Percentiles rank a stretch among this genome's conserved stretches.
phyloP scores from a whole-genome alignment of 92 coral and sea anemone species.

The Nematostella vectensis region DNA sequence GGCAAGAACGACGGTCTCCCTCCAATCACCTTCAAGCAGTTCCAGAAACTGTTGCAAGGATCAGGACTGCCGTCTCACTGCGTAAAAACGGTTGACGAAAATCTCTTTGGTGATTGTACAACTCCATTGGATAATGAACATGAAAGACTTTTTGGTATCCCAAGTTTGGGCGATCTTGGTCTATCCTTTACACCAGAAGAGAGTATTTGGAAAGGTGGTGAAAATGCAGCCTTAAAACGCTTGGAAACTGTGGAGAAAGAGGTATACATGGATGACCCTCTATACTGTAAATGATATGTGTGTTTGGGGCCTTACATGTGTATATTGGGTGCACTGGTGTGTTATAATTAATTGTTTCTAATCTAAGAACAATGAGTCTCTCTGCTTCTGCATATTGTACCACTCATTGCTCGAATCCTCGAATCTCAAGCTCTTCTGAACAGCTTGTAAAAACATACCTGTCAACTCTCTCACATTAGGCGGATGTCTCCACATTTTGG shows the following conservation, averaged over 20 bases:
- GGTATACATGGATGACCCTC: conserved; percentile 20
- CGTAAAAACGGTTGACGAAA: conserved; percentile 46
- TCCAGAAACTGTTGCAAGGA: conserved; percentile 31
- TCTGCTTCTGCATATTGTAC: too few relatives aligned
- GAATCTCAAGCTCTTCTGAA: too few relatives aligned
- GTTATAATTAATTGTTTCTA: too few relatives aligned
- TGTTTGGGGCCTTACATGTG: background rate
- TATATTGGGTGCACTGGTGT: too few relatives aligned
- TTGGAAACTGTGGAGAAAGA: conserved; percentile 27
- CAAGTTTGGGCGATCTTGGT: conserved; percentile 45
- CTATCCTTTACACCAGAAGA: conserved; percentile 16
- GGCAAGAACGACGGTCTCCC: conserved; percentile 42
- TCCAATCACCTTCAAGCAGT: conserved; percentile 62
- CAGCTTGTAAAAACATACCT: too few relatives aligned
- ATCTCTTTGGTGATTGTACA: conserved; percentile 47
- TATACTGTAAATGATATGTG: too few relatives aligned
- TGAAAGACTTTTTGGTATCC: conserved; percentile 43
- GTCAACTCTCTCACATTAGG: too few relatives aligned
- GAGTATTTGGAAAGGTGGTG: conserved; percentile 66
- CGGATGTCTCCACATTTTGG: too few relatives aligned
- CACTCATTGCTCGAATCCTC: too few relatives aligned
- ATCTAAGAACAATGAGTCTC: too few relatives aligned
- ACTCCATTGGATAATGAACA: conserved; percentile 65
- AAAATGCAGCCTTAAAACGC: conserved; percentile 61
- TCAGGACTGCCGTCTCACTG: conserved; percentile 51